Evolutionary conservation across 2,888 invertebrate species (phyloP).

Genomic region (Calliphora vomitoria): DNA sequence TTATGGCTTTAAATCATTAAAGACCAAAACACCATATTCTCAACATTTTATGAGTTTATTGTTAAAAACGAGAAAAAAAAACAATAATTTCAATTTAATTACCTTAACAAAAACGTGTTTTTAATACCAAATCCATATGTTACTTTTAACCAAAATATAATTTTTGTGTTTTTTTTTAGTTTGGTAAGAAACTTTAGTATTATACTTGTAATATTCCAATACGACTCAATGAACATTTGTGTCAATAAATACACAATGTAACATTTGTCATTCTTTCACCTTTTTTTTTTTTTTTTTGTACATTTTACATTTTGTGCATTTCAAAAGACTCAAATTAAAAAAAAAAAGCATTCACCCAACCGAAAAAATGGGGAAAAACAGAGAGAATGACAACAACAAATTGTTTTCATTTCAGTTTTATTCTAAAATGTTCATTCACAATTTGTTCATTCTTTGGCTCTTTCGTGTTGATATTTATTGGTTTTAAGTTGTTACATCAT

Average conservation of each 20-base stretch:
- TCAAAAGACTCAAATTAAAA: constrained; percentile 34
- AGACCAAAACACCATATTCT: not conserved
- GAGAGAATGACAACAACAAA: constrained; percentile 5
- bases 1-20: constrained; percentile 6
- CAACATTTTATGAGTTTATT: not conserved
- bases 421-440: constrained; percentile 18
- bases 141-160: constrained; percentile 37
- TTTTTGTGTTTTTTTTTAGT: constrained; percentile 17
- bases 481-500: constrained; percentile 30
- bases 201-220: constrained; percentile 20
- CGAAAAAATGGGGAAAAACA: constrained; percentile 27
- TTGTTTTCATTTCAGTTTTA: constrained; percentile 1
- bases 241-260: constrained; percentile 69
- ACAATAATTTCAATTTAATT: constrained; percentile 63
- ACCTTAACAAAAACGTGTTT: constrained; percentile 53
- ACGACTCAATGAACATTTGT: constrained; percentile 69
- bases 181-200: constrained; percentile 13
- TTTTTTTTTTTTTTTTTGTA: constrained; percentile 49
- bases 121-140: constrained; percentile 54
- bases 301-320: constrained; percentile 25
- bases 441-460: not conserved
- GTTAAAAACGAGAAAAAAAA: constrained; percentile 1
- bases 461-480: constrained; percentile 18
- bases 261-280: constrained; percentile 75
- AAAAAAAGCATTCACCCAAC: constrained; percentile 33